phyloP scores from a whole-genome alignment of 2,113 vertebrate genomes.

The Alces alces region DNA sequence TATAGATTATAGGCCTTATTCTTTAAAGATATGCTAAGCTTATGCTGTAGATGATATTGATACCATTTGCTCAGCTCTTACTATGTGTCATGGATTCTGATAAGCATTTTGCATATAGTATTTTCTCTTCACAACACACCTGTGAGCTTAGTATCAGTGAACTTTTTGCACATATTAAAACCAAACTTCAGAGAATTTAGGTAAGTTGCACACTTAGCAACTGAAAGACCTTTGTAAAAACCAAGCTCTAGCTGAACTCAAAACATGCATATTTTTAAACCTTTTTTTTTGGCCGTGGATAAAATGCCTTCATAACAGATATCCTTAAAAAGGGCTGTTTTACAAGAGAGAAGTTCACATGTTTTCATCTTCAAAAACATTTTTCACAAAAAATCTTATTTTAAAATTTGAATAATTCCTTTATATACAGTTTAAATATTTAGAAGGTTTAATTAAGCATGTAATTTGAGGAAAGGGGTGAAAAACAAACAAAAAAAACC shows the following conservation, averaged over 20 bases:
- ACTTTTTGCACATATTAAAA: not conserved
- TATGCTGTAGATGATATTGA: not conserved
- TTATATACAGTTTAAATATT: not conserved
- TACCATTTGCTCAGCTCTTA: not conserved
- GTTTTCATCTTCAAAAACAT: not conserved
- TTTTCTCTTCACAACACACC: not conserved
- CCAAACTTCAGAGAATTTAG: not conserved
- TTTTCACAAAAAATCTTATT: not conserved
- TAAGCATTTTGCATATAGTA: not conserved
- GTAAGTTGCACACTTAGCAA: not conserved
- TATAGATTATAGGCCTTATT: not conserved
- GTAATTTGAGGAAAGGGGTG: not conserved
- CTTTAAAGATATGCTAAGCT: not conserved
- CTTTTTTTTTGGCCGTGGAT: not conserved
- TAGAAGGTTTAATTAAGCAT: not conserved
- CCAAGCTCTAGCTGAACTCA: not conserved
- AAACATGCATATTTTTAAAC: not conserved
- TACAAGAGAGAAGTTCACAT: not conserved
- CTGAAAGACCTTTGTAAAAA: not conserved
- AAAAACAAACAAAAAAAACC: not conserved
- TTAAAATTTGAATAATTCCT: not conserved
- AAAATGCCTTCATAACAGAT: not conserved
- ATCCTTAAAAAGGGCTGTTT: not conserved
- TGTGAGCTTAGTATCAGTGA: not conserved
- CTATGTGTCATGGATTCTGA: not conserved